Conservation (phyloP, 2,797 vertebrate species). For the Enteromius mattozi region DNA sequence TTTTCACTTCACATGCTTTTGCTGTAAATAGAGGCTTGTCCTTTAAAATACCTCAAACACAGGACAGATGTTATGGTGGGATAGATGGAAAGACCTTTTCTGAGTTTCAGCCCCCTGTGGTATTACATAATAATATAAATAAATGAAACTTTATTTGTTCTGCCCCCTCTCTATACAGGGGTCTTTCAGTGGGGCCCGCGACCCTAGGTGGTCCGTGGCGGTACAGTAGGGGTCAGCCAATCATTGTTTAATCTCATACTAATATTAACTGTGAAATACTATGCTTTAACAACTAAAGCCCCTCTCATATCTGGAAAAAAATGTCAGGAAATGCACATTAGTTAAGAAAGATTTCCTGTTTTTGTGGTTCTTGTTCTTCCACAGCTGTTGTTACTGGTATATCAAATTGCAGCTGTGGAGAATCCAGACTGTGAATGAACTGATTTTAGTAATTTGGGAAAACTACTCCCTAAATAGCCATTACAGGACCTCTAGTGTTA, state of each 20-base stretch:
- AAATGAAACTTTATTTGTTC: not conserved
- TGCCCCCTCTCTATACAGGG: not conserved
- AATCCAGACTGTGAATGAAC: slow-evolving; percentile 9
- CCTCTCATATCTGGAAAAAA: not conserved
- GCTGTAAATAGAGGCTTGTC: not conserved
- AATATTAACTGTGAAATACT: not conserved
- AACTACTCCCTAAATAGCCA: slow-evolving; percentile 2
- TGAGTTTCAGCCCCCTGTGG: not conserved
- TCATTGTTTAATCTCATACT: not conserved
- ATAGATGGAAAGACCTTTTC: not conserved
- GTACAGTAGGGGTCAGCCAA: not conserved
- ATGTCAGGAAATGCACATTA: not conserved
- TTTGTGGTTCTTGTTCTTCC: not conserved
- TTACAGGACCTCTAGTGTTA: not conserved
- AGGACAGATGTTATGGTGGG: not conserved
- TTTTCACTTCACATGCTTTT: not conserved
- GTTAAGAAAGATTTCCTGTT: not conserved
- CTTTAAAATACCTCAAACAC: not conserved
- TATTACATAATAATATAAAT: slow-evolving; percentile 13
- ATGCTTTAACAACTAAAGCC: not conserved
- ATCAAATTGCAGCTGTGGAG: slow-evolving; percentile 15
- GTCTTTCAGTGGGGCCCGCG: not conserved
- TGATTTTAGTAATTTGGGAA: slow-evolving; percentile 18
- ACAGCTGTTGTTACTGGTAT: not conserved
- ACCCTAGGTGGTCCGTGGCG: not conserved